Base-by-base conservation (phyloP, 2,113 vertebrate species). In the Lepisosteus oculatus region DNA sequence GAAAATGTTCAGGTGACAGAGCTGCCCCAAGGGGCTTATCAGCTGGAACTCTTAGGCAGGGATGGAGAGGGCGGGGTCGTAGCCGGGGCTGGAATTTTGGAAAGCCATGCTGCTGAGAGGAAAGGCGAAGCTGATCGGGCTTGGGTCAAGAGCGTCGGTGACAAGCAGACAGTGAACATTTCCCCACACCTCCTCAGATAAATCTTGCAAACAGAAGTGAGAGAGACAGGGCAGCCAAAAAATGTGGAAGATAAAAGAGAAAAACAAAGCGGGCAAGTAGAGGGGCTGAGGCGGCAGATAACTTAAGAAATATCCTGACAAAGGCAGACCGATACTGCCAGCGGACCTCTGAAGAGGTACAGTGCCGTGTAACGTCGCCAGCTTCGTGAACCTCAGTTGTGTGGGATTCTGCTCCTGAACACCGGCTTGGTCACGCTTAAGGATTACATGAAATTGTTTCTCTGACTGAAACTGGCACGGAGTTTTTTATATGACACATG, bases 111-210 rank as follows among this genome's bases (percentile, higher is more conserved):
- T 61, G 43, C 54, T 55, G 47, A 51, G 47, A 51, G 47, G 47
- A 51, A 51, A 51, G 47, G 14, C 3, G n/a, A 15, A 59, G 3
- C 57, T 13, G 6, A 57, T 13, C 84, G 72, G 73, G 82, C 80
- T 81, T 82, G 0, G 0, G 76, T 77, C 77, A 92, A 90, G 92
- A 89, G 91, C 84, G 70, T 81, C 89, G 84, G 81, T 91, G 92
- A 91, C 81, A 86, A 88, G 79, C 79, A 81, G 81, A 90, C 84
- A 84, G 82, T 76, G 73, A 76, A 85, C 85, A 81, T 84, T 73
- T 86, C 78, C 78, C 85, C 78, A 15, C 80, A 82, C 79, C 83
- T 85, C 86, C 85, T 86, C 85, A 78, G 68, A 74, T 63, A 61
- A 44, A 17, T 56, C 12, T 14, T 69, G 54, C 61, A 42, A 64